Conservation (phyloP, 2,797 vertebrate genomes). For the Coregonus sp. region DNA sequence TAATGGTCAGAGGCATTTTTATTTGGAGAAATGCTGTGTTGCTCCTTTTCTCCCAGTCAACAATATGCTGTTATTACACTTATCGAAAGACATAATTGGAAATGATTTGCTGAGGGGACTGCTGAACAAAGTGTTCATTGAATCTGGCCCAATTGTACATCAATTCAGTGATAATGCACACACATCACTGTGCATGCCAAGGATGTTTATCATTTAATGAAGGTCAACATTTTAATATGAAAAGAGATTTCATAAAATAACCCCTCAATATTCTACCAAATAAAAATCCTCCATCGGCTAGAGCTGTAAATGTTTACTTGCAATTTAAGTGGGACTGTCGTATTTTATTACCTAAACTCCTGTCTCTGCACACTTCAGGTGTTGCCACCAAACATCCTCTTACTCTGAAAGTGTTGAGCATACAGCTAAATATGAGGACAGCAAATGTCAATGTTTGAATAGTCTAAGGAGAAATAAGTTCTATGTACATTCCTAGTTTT, state of each 20-base stretch:
- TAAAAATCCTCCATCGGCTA: not conserved
- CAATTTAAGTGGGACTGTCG: not conserved
- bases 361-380: not conserved
- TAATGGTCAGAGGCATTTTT: conserved; percentile 30
- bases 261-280: conserved; percentile 4
- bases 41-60: conserved; percentile 9
- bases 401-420: not conserved
- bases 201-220: conserved; percentile 22
- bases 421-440: not conserved
- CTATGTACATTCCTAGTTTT: not conserved
- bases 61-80: conserved; percentile 20
- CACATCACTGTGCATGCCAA: conserved; percentile 11
- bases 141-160: conserved; percentile 3
- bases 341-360: not conserved
- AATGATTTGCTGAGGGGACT: conserved; percentile 20
- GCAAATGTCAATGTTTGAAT: not conserved
- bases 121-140: conserved; percentile 17
- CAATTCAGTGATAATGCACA: conserved; percentile 9
- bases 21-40: conserved; percentile 17
- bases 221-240: conserved; percentile 15
- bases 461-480: not conserved
- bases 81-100: conserved; percentile 16
- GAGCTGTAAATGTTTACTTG: conserved; percentile 8
- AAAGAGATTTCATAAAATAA: conserved; percentile 13
- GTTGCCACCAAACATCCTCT: not conserved